Evolutionary conservation across 2,113 vertebrate genomes (phyloP).

Genomic region (Gymnarchus niloticus): DNA sequence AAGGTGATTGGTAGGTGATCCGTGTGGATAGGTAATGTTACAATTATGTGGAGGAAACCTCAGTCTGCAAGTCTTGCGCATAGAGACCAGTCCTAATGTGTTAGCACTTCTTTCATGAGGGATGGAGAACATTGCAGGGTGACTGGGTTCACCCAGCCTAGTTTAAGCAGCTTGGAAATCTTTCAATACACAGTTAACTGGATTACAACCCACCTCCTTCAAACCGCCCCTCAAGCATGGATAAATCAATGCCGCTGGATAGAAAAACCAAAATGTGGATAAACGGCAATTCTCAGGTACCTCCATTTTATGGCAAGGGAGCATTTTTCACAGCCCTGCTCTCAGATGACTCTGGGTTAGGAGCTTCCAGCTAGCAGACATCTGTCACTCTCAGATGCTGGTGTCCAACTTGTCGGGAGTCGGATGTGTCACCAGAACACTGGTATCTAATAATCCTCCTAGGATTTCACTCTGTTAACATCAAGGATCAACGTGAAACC

Average conservation of each 20-base stretch:
- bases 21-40: neutral
- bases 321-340: no score
- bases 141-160: neutral
- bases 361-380: no score
- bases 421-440: no score
- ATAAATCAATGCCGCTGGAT: neutral
- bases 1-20: neutral
- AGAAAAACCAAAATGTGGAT: neutral
- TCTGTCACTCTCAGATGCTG: no score
- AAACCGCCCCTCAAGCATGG: neutral
- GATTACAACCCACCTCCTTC: neutral
- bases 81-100: neutral
- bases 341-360: neutral
- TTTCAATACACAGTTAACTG: conserved; percentile 10
- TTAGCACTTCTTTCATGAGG: neutral
- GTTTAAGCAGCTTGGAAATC: neutral
- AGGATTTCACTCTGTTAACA: neutral
- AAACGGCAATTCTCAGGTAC: neutral
- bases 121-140: no score
- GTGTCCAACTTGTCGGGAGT: neutral
- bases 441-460: neutral
- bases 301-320: neutral
- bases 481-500: neutral
- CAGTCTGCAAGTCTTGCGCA: neutral
- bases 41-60: neutral